These are phyloP conservation scores for Helicoverpa zea DNA, from an alignment of 1,140 invertebrate genomes.

Conservation along the genomic window DNA sequence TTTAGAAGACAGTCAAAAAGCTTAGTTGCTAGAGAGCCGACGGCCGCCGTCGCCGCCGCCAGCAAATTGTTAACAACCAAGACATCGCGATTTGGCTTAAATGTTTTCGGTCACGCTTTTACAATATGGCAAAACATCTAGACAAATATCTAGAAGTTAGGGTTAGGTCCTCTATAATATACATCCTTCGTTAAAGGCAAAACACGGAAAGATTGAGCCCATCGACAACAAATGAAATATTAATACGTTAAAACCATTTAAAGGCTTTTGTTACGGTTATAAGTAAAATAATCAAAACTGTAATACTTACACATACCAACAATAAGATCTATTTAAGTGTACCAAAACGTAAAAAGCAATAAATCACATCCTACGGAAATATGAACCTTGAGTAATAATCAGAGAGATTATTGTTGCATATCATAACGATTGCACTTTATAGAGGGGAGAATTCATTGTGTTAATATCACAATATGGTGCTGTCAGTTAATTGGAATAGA, in stretches of 20 bases:
- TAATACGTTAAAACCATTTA: constrained; percentile 15
- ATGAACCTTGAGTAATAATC: constrained; percentile 13
- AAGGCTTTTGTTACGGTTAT: constrained; percentile 26
- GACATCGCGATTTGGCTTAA: too few relatives aligned
- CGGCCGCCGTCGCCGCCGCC: too few relatives aligned
- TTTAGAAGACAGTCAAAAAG: too few relatives aligned
- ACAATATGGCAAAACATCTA: too few relatives aligned
- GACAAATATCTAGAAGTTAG: too few relatives aligned
- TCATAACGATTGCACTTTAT: constrained; percentile 22
- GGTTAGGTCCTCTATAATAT: too few relatives aligned
- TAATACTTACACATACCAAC: constrained; percentile 58
- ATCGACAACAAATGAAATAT: constrained; percentile 20
- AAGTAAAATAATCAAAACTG: constrained; percentile 60
- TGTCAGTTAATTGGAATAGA: constrained; percentile 87
- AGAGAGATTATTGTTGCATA: constrained; percentile 50
- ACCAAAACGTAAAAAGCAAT: constrained; percentile 57
- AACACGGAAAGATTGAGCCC: background rate
- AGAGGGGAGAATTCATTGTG: constrained; percentile 80
- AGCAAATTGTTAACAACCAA: too few relatives aligned
- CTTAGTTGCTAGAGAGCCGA: too few relatives aligned
- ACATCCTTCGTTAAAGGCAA: too few relatives aligned
- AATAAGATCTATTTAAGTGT: constrained; percentile 65
- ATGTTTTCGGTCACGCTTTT: too few relatives aligned
- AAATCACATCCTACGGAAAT: constrained; percentile 28
- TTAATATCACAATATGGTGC: constrained; percentile 86